Conservation (phyloP, 2,797 vertebrate genomes). For the Argya squamiceps region DNA sequence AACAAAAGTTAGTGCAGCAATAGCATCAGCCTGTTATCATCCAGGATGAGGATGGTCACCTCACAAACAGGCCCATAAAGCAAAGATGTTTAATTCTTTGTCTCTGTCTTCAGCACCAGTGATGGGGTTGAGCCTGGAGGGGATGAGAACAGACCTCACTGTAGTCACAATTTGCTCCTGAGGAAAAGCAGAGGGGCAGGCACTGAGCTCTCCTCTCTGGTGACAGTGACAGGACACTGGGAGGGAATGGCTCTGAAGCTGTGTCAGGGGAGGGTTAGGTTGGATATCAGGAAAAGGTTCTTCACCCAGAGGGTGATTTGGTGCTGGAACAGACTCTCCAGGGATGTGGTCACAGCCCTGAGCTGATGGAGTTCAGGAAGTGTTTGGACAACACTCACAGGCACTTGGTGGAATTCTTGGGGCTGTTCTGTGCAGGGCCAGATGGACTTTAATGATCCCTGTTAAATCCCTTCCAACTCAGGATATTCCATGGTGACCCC, state of each 20-base stretch:
- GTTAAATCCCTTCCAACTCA: not conserved
- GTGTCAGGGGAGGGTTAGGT: not conserved
- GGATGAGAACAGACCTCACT: not conserved
- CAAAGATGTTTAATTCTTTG: too few species aligned
- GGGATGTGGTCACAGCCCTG: not conserved
- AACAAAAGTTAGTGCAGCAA: too few species aligned
- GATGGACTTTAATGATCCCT: not conserved
- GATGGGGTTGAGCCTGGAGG: not conserved
- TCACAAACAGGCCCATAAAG: too few species aligned
- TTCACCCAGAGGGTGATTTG: not conserved
- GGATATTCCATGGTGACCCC: not conserved
- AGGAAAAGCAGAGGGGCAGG: not conserved
- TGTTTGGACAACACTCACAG: too few species aligned
- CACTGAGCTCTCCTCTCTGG: not conserved
- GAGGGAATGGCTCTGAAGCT: not conserved
- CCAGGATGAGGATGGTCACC: too few species aligned
- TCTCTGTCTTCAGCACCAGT: too few species aligned
- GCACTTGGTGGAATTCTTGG: not conserved
- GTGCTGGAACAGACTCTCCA: not conserved
- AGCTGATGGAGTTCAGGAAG: not conserved
- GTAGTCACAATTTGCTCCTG: rapidly evolving
- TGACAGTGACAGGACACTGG: too few species aligned
- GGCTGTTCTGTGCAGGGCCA: not conserved
- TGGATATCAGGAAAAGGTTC: too few species aligned
- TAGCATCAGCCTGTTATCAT: too few species aligned